phyloP scores from a whole-genome alignment of 2,888 invertebrate genomes.

The Hemicrepidius hirtus region DNA sequence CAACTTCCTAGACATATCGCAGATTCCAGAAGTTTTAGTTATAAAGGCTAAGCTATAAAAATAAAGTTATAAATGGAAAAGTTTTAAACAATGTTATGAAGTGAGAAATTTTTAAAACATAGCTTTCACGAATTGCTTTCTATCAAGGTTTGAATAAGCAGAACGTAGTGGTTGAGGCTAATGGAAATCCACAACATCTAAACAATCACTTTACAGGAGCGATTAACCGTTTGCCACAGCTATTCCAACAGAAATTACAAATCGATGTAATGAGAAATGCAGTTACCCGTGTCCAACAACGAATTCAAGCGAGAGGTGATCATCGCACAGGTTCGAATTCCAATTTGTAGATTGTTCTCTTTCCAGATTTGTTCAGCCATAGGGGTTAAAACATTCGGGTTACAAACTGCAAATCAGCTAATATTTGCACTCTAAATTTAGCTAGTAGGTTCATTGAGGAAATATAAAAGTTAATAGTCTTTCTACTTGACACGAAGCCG shows the following conservation, averaged over 20 bases:
- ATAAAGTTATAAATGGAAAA: conserved; percentile 40
- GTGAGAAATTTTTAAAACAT: conserved; percentile 18
- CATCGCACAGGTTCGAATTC: conserved; percentile 13
- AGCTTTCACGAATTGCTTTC: conserved; percentile 16
- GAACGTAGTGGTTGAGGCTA: conserved; percentile 17
- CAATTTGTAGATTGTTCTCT: conserved; percentile 14
- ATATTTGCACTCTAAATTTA: conserved; percentile 13
- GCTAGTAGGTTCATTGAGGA: conserved; percentile 27
- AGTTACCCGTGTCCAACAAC: conserved; percentile 24
- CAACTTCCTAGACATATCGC: conserved; percentile 16
- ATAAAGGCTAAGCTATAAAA: conserved; percentile 34
- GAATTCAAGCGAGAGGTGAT: conserved; percentile 20
- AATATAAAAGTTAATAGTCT: conserved; percentile 41
- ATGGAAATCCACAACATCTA: conserved; percentile 28
- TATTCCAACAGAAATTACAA: conserved; percentile 34
- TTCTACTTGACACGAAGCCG: conserved; percentile 38
- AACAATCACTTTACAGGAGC: conserved; percentile 31
- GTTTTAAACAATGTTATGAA: conserved; percentile 22
- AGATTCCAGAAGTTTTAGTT: conserved; percentile 13
- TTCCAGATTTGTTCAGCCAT: background rate
- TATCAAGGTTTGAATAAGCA: conserved; percentile 16
- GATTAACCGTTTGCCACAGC: conserved; percentile 31
- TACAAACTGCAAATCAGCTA: conserved; percentile 10
- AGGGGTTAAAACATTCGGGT: conserved; percentile 1
- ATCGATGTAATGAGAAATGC: conserved; percentile 35